phyloP scores from a whole-genome alignment of 2,797 vertebrate species.

The Sebastes diaconus region DNA sequence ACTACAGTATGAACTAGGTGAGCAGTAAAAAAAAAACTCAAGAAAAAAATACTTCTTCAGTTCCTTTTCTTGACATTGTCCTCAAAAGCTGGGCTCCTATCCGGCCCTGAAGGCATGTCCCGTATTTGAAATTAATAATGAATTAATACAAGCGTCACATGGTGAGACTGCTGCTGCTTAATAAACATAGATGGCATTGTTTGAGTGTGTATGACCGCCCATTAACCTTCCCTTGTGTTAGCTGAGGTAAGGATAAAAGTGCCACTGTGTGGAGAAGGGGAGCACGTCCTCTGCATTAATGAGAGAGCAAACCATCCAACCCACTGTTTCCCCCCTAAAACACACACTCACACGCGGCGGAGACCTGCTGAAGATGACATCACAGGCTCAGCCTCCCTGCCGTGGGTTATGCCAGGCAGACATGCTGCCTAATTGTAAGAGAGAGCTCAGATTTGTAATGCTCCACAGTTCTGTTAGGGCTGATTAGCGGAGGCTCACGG shows the following conservation, averaged over 20 bases:
- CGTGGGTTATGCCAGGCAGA: conserved; percentile 61
- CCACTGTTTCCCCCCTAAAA: conserved; percentile 47
- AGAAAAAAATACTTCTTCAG: not conserved
- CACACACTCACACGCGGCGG: conserved; percentile 12
- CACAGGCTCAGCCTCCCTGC: conserved; percentile 60
- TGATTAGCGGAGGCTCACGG: conserved; percentile 77
- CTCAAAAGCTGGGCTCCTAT: conserved; percentile 41
- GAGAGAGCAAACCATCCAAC: conserved; percentile 67
- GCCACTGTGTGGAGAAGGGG: conserved; percentile 67
- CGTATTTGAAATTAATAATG: conserved; percentile 24
- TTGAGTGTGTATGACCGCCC: conserved; percentile 62
- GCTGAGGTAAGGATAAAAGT: conserved; percentile 77
- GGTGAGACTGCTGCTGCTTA: conserved; percentile 56
- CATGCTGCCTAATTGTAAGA: conserved; percentile 71
- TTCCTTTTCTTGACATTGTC: conserved; percentile 29
- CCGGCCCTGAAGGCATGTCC: conserved; percentile 9
- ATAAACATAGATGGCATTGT: conserved; percentile 69
- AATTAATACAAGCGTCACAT: conserved; percentile 47
- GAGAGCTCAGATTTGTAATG: conserved; percentile 77
- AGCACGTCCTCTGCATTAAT: conserved; percentile 76
- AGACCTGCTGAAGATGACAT: conserved; percentile 66
- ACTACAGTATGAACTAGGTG: not conserved
- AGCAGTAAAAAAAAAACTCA: not conserved
- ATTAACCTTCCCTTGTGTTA: conserved; percentile 74
- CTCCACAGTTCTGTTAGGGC: conserved; percentile 76